phyloP scores from a whole-genome alignment of 2,888 invertebrate genomes.

The Perithous albicinctus region DNA sequence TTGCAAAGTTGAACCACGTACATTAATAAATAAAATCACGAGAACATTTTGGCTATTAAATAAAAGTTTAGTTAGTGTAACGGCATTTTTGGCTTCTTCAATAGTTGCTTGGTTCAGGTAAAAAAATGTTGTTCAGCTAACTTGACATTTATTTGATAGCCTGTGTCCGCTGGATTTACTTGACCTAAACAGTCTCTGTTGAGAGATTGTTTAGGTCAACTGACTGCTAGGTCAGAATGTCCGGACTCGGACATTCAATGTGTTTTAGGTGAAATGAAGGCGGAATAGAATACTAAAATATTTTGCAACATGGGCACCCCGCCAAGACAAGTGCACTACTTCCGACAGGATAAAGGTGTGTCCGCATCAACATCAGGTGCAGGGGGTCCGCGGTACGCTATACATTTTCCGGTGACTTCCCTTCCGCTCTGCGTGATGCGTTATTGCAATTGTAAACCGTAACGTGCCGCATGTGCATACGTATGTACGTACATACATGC shows the following conservation, averaged over 20 bases:
- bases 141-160: too few species aligned
- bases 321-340: slow-evolving; percentile 36
- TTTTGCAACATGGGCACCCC: slow-evolving; percentile 4
- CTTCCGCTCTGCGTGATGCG: slow-evolving; percentile 38
- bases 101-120: too few species aligned
- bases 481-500: slow-evolving; percentile 44
- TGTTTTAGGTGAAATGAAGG: neutral
- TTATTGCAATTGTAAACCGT: slow-evolving; percentile 67
- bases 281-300: neutral
- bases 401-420: slow-evolving; percentile 39
- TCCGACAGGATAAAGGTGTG: slow-evolving; percentile 48
- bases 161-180: too few species aligned
- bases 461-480: slow-evolving; percentile 61
- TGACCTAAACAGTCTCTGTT: too few species aligned
- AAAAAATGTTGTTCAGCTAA: too few species aligned
- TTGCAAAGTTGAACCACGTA: too few species aligned
- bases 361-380: slow-evolving; percentile 38
- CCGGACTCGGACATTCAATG: neutral
- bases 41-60: too few species aligned
- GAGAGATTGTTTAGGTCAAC: too few species aligned
- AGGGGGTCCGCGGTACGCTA: slow-evolving; percentile 15
- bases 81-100: too few species aligned
- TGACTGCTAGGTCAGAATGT: neutral
- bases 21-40: too few species aligned
- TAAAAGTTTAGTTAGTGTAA: too few species aligned